Conservation (phyloP, 2,113 vertebrate genomes). For the Dipodomys spectabilis region DNA sequence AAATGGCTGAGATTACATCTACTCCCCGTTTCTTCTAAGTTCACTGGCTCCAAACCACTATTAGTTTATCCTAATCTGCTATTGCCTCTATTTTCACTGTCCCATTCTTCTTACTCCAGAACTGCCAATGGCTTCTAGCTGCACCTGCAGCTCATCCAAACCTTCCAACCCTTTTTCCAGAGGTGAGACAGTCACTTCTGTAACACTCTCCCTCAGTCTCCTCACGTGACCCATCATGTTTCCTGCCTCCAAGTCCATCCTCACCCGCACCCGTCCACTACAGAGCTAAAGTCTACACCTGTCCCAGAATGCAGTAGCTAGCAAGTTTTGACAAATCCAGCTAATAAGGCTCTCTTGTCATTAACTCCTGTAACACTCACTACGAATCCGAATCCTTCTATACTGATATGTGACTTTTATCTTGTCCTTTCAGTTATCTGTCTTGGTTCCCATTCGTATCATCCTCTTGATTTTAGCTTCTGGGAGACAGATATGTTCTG, state of each 20-base stretch:
- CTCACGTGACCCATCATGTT: not conserved
- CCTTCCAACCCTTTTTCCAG: not conserved
- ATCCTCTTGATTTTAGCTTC: slow-evolving; percentile 20
- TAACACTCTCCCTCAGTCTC: not conserved
- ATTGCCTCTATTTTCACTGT: not conserved
- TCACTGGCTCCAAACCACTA: not conserved
- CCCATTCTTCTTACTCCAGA: not conserved
- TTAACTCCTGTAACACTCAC: not conserved
- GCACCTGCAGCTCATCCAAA: not conserved
- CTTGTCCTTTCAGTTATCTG: slow-evolving; percentile 14
- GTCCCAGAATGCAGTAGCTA: not conserved
- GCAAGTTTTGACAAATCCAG: not conserved
- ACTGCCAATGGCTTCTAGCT: not conserved
- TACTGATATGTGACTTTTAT: not conserved
- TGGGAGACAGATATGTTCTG: not conserved
- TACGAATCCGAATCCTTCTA: not conserved
- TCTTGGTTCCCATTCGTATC: not conserved
- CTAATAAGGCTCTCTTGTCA: not conserved
- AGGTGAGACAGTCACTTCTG: not conserved
- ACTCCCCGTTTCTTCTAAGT: not conserved
- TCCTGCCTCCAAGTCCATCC: not conserved
- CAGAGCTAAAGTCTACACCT: not conserved
- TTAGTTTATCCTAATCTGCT: not conserved
- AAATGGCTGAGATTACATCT: not conserved
- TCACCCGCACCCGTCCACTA: not conserved